Evolutionary conservation across 2,113 vertebrate species (phyloP).

Genomic region (Stercorarius parasiticus): DNA sequence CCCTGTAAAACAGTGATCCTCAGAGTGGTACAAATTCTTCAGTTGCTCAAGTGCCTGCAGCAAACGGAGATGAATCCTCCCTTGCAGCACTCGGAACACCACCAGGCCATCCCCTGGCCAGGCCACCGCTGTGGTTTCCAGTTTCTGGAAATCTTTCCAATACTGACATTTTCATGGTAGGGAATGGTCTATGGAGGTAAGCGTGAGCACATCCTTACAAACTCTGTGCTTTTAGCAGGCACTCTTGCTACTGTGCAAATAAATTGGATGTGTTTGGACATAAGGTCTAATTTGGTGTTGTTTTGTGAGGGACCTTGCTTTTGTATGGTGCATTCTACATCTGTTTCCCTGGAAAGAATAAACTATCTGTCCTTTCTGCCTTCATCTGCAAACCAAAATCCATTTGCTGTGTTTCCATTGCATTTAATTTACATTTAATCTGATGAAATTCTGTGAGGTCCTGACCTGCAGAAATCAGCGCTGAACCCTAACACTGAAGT

Average conservation of each 20-base stretch:
- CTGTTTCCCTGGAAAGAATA: neutral
- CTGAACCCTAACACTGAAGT: neutral
- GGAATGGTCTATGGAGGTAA: neutral
- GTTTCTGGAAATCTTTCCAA: neutral
- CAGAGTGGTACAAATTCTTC: neutral
- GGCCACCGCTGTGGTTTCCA: fast-evolving
- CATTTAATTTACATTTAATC: neutral
- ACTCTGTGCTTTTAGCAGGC: neutral
- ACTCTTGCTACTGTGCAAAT: neutral
- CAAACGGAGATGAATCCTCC: neutral
- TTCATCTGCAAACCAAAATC: neutral
- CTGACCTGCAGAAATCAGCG: neutral
- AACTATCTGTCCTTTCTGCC: neutral
- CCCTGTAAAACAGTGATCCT: neutral
- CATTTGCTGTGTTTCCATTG: neutral
- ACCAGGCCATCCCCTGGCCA: fast-evolving
- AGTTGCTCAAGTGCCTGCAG: neutral
- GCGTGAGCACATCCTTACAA: neutral
- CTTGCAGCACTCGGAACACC: neutral
- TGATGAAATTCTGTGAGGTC: neutral
- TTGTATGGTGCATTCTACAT: neutral
- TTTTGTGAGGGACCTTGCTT: neutral
- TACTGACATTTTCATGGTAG: neutral
- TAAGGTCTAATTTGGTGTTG: neutral
- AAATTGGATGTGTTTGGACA: neutral